Evolutionary conservation across 1,140 invertebrate species (phyloP).

Genomic region (Cardiocondyla obscurior): DNA sequence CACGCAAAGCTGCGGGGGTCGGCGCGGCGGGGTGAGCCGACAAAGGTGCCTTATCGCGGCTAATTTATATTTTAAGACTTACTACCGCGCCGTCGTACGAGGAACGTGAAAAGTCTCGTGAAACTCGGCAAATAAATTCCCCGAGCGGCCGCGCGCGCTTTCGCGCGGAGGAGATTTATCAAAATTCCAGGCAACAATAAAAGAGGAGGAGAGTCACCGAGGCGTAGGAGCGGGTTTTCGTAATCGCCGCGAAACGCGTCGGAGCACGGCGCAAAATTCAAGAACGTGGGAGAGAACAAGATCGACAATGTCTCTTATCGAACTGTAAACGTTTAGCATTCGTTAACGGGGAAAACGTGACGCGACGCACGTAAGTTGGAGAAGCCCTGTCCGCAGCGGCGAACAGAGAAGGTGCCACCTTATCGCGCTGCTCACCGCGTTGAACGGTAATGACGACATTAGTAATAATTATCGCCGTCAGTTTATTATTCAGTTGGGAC

Average conservation of each 20-base stretch:
- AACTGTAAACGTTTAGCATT: conserved; percentile 41
- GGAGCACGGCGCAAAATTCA: conserved; percentile 18
- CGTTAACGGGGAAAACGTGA: conserved; percentile 48
- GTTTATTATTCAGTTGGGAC: conserved; percentile 7
- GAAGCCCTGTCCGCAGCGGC: neutral
- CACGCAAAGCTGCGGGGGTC: conserved; percentile 50
- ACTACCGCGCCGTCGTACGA: conserved; percentile 42
- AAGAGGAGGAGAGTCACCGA: neutral
- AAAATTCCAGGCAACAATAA: conserved; percentile 41
- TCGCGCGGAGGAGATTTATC: conserved; percentile 53
- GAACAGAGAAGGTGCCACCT: neutral
- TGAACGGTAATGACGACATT: conserved; percentile 1
- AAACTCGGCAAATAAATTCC: conserved; percentile 57
- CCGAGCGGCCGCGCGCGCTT: neutral
- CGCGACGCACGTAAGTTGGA: neutral
- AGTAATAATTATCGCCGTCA: conserved; percentile 32
- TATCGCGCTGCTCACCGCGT: conserved; percentile 17
- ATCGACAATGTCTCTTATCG: conserved; percentile 32
- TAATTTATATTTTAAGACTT: conserved; percentile 69
- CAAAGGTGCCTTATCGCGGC: conserved; percentile 64
- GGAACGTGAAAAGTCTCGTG: conserved; percentile 48
- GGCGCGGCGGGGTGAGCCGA: conserved; percentile 47
- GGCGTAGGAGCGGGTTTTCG: conserved; percentile 1
- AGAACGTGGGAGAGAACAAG: neutral
- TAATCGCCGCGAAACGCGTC: conserved; percentile 8